A percentile compares a stretch with the other conserved stretches of the same genome.
Evolutionary conservation across 1,140 invertebrate genomes (phyloP).

Genomic region (Planococcus citri): DNA sequence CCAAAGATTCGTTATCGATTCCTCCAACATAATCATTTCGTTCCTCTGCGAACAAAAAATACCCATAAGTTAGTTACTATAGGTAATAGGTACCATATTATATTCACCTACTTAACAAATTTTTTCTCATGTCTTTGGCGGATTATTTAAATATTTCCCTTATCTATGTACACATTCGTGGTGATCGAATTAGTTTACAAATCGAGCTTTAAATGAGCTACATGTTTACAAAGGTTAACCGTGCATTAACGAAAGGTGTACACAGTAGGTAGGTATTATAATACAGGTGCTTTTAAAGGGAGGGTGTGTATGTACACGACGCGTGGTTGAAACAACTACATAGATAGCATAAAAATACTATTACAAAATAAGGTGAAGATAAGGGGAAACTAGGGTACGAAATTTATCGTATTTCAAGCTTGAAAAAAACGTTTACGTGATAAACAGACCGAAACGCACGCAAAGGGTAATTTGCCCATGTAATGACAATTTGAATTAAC

Average conservation of each 20-base stretch:
- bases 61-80: not conserved
- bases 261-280: no score
- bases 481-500: not conserved
- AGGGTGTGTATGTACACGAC: not conserved
- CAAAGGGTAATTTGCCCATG: not conserved
- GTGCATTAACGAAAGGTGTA: not conserved
- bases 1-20: slow-evolving; percentile 66
- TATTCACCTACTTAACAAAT: no score
- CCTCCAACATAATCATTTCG: slow-evolving; percentile 60
- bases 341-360: no score
- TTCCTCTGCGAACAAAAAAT: slow-evolving; percentile 34
- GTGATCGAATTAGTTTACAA: not conserved
- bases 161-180: not conserved
- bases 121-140: no score
- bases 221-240: slow-evolving; percentile 7
- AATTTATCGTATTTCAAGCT: not conserved
- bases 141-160: no score
- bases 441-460: slow-evolving; percentile 13
- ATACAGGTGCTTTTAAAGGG: not conserved
- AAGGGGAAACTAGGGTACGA: not conserved
- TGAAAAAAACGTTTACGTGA: slow-evolving; percentile 8
- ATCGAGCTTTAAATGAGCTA: not conserved
- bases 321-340: not conserved
- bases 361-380: no score
- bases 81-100: no score